Base-by-base conservation (phyloP, 2,888 invertebrate genomes). In the Lasioglossum malachurum region DNA sequence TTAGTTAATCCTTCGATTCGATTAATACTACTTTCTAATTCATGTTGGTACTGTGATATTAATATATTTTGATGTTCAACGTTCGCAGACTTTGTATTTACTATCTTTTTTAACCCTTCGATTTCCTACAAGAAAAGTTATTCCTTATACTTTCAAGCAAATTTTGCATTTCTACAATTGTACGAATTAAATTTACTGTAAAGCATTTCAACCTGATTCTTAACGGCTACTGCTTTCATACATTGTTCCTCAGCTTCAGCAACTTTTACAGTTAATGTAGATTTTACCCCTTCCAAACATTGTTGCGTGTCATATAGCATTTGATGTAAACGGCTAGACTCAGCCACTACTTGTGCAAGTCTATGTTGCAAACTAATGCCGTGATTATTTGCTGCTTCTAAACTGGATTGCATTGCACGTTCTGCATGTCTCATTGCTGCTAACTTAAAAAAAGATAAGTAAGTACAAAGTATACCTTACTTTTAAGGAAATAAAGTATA, bases 341-440 rank as follows among this genome's bases (percentile, higher is more conserved):
- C 96, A 0, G 96, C 95, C 19, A 95, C 94, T 8, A 96, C 92
- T 91, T 96, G 96, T 0, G 96, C 96, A 23, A 96, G 92, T 75
- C 96, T 94, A 84, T 96, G 96, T 80, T 96, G 96, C 49, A 96
- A 92, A 88, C 96, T 96, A 0, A 96, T 96, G 67, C 96, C 95
- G 76, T 96, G 94, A 90, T 95, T 95, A 27, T 95, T 96, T 0
- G 96, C 96, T 0, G 96, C 96, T 92, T 96, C 96, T 60, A 96
- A 94, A 90, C 96, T 96, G 5, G 95, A 95, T 91, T 96, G 95
- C 71, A 96, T 95, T 0, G 95, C 95, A 53, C 96, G 93, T 92
- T 96, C 96, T 0, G 96, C 95, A 85, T 96, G 96, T 16, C 95
- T 95, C 95, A 96, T 95, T 31, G 96, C 94, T 4, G 94, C 94